These are phyloP conservation scores for Hippocampus abdominalis DNA, from an alignment of 2,113 vertebrate species.

Conservation along the genomic window DNA sequence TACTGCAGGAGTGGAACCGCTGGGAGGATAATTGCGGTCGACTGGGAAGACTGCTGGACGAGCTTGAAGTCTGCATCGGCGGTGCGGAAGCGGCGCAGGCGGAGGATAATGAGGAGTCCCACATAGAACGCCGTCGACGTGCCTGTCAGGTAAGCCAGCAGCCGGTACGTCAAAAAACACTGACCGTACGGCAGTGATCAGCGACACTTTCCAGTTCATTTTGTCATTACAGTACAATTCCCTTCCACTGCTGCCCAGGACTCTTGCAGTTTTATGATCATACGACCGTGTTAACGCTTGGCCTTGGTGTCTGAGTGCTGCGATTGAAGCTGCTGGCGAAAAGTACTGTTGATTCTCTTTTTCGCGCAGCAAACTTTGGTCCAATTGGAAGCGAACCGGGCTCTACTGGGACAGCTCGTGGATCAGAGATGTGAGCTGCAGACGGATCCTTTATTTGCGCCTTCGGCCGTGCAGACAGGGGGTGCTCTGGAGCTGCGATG, in stretches of 20 bases:
- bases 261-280: neutral
- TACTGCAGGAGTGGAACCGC: slow-evolving; percentile 76
- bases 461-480: slow-evolving; percentile 65
- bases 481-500: slow-evolving; percentile 80
- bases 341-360: slow-evolving; percentile 1
- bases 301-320: neutral
- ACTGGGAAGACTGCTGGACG: slow-evolving; percentile 76
- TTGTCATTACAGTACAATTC: neutral
- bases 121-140: slow-evolving; percentile 68
- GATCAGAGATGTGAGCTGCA: slow-evolving; percentile 72
- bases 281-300: neutral
- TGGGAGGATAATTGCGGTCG: slow-evolving; percentile 74
- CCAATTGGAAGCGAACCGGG: slow-evolving; percentile 74
- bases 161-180: neutral
- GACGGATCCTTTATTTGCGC: slow-evolving; percentile 51
- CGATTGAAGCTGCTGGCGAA: neutral
- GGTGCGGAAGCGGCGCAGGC: slow-evolving; percentile 57
- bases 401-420: slow-evolving; percentile 72
- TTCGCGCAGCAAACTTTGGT: slow-evolving; percentile 75
- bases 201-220: neutral
- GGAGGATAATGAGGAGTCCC: slow-evolving; percentile 48
- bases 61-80: slow-evolving; percentile 68
- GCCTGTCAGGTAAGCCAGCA: slow-evolving; percentile 76
- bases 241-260: neutral
- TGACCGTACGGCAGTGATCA: neutral